Base-by-base conservation (phyloP, 1,140 invertebrate genomes). In the Coboldia fuscipes region DNA sequence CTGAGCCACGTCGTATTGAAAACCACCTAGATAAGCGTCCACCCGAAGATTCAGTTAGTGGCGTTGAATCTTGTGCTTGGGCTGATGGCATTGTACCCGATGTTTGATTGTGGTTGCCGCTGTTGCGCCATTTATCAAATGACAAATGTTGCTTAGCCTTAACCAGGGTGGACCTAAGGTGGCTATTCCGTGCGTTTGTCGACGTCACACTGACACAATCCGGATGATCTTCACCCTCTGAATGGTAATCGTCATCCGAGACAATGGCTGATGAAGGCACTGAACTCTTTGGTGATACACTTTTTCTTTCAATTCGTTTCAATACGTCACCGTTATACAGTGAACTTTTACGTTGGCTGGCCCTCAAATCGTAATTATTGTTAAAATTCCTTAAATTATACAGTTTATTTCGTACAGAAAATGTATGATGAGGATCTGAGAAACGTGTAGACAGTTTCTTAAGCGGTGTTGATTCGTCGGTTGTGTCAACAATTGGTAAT, bases 21-120 rank as follows among this genome's bases (percentile, higher is more conserved):
- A 84, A 85, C 78, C 79, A 84, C 39, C 81, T 61, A 8, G 76
- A 72, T 2, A 86, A 60, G 19, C 74, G 56, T 8, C 75, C 75
- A 23, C 76, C 72, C 10, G 66, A 62, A 33, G 60, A 57, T 34
- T 70, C 58, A 31, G 75, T 72, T 26, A 68, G 59, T 3, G 68
- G 61, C 16, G 62, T 46, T 12, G 45, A 44, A 18, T 51, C 38
- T 35, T 52, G 50, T 27, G 52, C 39, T 14, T 57, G 56, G 15
- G 52, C 48, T 5, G 56, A 54, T 18, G 51, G 53, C 13, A 54
- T 39, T 2, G 55, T 46, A 54, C 42, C 70, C 47, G 8, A 72
- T 66, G 28, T 68, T 70, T 45, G 72, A 73, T 67, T 68, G 12
- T 73, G 51, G 26, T 30, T 29, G 30, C 37, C 17, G 41, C 50